A percentile compares a stretch with the other conserved stretches of the same genome.
These are phyloP conservation scores for Arenaria interpres DNA, from an alignment of 2,113 vertebrate genomes.

Conservation along the genomic window DNA sequence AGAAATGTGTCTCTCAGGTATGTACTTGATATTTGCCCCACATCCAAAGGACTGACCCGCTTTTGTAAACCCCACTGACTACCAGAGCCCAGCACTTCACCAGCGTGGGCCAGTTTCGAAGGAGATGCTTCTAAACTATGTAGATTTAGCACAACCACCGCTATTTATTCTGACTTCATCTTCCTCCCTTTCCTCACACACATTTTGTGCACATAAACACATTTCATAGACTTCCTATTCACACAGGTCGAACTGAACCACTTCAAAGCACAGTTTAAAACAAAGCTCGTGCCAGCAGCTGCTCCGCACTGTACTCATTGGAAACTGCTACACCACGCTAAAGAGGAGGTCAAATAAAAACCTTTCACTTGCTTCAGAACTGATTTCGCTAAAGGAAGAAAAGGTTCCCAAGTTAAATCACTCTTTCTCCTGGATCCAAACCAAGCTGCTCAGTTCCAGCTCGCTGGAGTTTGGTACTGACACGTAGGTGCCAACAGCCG, in stretches of 20 bases:
- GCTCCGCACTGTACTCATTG: background rate
- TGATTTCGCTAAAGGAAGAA: background rate
- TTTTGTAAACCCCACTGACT: background rate
- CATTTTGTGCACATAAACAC: background rate
- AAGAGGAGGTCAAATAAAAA: background rate
- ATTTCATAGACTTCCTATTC: background rate
- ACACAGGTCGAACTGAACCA: background rate
- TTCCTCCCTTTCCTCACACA: background rate
- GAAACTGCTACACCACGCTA: rapidly evolving
- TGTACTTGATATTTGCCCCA: background rate
- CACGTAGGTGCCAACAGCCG: background rate
- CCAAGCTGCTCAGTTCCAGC: background rate
- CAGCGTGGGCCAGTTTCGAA: background rate
- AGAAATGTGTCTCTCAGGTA: background rate
- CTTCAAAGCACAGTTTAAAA: background rate
- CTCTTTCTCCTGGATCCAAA: background rate
- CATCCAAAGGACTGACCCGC: background rate
- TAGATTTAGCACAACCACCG: background rate
- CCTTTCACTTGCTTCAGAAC: background rate
- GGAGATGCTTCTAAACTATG: background rate
- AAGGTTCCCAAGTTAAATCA: background rate
- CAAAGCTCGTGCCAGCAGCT: background rate
- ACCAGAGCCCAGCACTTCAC: background rate
- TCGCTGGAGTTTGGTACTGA: background rate
- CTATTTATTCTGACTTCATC: background rate